Evolutionary conservation across 64 coral and sea anemone species (phyloP), one percentile per base, ranked within the genome.

Genomic region (Catalaphyllia jardinei): DNA sequence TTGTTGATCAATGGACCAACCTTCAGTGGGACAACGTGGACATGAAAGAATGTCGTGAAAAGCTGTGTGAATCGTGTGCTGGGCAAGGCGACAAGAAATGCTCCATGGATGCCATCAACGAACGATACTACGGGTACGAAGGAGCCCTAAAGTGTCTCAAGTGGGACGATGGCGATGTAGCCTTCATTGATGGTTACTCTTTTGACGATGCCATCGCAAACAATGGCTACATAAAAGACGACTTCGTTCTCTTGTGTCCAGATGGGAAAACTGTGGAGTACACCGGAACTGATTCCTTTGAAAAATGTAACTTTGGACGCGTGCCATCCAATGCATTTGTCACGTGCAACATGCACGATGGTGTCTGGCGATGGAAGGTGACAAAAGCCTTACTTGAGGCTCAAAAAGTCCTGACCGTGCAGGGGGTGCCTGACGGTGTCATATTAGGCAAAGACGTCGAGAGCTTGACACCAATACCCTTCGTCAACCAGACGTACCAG

Each of bases 291-390:
- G 78, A 89, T 52, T 83, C 92, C 18, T 74, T 85, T 31, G 27
- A 76, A 76, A 19, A 71, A 19, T 93, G 92, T 72, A 89, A 93
- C 79, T 93, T 93, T 93, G 92, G 92, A 46, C 78, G 78, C 42
- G 60, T 93, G 11, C 92, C 79, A 71, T 76, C 92, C 24, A 75
- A 51, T 55, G 87, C 92, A 78, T 72, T 93, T 73, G 92, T 82
- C 61, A 86, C 63, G 51, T 80, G 57, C 29, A 72, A 72, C 54
- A 39, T 61, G 73, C 92, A 89, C 15, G 92, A 93, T 38, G 92
- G 59, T 5, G 79, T 89, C 29, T 93, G 92, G 92, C 77, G 92
- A 67, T 93, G 86, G 78, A 76, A 73, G 30, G 39, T 93, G 42
- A 93, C 87, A 2, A 93, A 89, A 31, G 92, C 79, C 29, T 89